A percentile compares a stretch with the other conserved stretches of the same genome.
These are phyloP conservation scores for Alviniconcha marisindica DNA, from an alignment of 1,140 invertebrate species.

Conservation along the genomic window DNA sequence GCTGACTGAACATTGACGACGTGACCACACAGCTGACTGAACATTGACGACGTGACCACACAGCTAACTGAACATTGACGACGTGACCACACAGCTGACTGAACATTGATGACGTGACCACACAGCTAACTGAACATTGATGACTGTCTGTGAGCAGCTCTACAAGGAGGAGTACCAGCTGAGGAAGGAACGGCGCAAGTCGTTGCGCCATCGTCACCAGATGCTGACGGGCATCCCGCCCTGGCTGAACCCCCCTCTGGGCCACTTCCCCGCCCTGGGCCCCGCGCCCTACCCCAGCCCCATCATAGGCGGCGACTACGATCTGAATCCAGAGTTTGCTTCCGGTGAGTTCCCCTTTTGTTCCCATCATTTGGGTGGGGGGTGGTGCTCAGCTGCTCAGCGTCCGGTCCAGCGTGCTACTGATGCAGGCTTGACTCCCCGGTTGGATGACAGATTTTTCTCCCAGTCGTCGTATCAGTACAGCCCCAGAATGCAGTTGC, in stretches of 20 bases:
- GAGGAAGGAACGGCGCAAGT: neutral
- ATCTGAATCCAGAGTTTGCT: constrained; percentile 50
- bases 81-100: too few species aligned
- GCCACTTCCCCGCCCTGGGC: constrained; percentile 20
- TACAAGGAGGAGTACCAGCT: constrained; percentile 23
- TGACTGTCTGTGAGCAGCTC: neutral
- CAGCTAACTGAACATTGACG: too few species aligned
- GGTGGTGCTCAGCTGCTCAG: too few species aligned
- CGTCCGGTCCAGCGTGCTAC: too few species aligned
- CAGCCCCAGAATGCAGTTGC: too few species aligned
- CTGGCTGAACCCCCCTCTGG: constrained; percentile 18
- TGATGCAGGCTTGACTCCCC: too few species aligned
- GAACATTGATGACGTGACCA: neutral
- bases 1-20: too few species aligned
- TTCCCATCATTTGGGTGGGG: too few species aligned
- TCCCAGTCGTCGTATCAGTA: too few species aligned
- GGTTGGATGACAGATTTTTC: too few species aligned
- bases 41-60: too few species aligned
- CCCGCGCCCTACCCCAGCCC: constrained; percentile 22
- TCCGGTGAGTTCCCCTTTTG: constrained; percentile 39
- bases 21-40: too few species aligned
- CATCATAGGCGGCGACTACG: constrained; percentile 52
- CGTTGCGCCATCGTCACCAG: neutral
- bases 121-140: neutral
- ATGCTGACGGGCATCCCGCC: constrained; percentile 20